Evolutionary conservation across 2,797 vertebrate genomes (phyloP), one percentile per base, ranked within the genome.

Genomic region (Syndactyla subalaris): DNA sequence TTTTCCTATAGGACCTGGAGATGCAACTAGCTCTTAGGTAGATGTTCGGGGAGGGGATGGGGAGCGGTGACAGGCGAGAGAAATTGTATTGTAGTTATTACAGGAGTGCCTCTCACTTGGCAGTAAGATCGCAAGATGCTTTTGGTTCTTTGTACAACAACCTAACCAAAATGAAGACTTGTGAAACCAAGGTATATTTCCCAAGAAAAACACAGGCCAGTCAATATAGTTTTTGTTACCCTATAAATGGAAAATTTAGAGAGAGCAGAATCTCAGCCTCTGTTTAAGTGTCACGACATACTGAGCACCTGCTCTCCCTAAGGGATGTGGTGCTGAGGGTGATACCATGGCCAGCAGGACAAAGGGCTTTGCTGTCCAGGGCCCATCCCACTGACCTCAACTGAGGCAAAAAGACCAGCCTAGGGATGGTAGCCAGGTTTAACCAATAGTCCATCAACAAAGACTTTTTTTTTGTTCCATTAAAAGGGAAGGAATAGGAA

Each of bases 321-420:
- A 41, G 10, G 36, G 9, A 30, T 26, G 27, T 46, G n/a, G 2
- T 73, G 30, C 32, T 70, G n/a, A 43, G 34, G 14, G 32, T 51
- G 12, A 38, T 81, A 34, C 26, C 5, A 5, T 2, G 20, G 36
- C 48, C 66, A 70, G 39, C 32, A 48, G 17, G 18, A 22, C 49
- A 38, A 61, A 41, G 16, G 15, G 1, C 15, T 12, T 34, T 22
- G 0, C n/a, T 39, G 36, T 38, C 52, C 67, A 85, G 38, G 30
- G 14, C 27, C 21, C 7, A 5, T 59, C 8, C 38, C 32, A 43
- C 22, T 26, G 11, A 29, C 5, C 12, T 14, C 16, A 83, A 19
- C 8, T 0, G 0, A 58, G 39, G 30, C 34, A 67, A 71, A 26
- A 52, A 22, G 15, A 58, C 20, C 49, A 82, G 34, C 16, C n/a